Base-by-base conservation (phyloP, 2,797 vertebrate genomes). In the Carcharodon carcharias region DNA sequence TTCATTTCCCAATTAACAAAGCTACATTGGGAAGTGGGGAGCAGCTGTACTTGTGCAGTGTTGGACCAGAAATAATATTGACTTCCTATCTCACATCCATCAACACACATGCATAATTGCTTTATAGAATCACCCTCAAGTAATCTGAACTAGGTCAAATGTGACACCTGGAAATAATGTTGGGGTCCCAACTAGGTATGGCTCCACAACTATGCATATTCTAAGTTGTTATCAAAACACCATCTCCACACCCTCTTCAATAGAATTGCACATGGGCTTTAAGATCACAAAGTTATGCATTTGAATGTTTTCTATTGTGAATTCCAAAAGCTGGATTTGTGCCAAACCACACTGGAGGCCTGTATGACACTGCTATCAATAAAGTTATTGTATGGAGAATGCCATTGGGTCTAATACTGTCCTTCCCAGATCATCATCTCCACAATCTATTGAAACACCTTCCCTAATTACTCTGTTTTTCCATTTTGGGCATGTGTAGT, bases 231-330 rank as follows among this genome's bases (percentile, higher is more conserved):
- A 71, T 14, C 94, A 77, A n/a, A 77, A 95, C 69, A 56, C 16
- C 45, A 35, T 35, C 94, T 95, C 94, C 94, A 95, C 94, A 95
- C 94, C 94, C 94, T 56, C 69, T 77, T 73, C 50, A 56, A 54
- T 21, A 95, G 65, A 14, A 95, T 95, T 50, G 67, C 67, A 31
- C 35, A 71, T 26, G 50, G 45, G 67, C 94, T 95, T 69, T 35
- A 95, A 54, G 69, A 21, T 50, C 56, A 23, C 69, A 56, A 95
- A 77, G 94, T 95, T 95, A 95, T 95, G 94, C 94, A 77, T 95
- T 95, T 95, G 54, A 71, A 95, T 95, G 50, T 56, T 95, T 95
- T 95, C 94, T 95, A 77, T 77, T 95, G 94, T 95, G 69, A 95
- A n/a, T 95, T 28, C 21, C 40, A 95, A 95, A 56, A 16, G 54